Base-by-base conservation (phyloP, 2,888 invertebrate species). In the Zootermopsis nevadensis region DNA sequence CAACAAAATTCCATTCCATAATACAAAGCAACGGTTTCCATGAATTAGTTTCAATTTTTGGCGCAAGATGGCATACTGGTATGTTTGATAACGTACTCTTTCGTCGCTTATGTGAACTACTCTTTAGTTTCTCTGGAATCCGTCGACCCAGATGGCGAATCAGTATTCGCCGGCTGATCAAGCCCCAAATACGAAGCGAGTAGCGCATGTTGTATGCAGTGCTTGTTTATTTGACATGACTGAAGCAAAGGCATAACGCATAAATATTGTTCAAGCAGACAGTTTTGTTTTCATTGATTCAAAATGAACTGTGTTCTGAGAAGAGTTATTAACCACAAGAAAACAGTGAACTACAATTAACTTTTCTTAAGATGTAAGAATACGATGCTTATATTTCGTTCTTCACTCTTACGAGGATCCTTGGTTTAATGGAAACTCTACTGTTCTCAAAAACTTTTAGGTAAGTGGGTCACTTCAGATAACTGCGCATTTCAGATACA, bases 141-240 rank as follows among this genome's bases (percentile, higher is more conserved):
- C 8, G 35, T 33, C 74, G 74, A 38, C 74, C 38, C 74, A 74
- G 74, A 74, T 74, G 74, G 74, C 74, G 74, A 74, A 38, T 74
- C 74, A 74, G 74, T 74, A 74, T 19, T 74, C 38, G 38, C 74
- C 74, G 74, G 38, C 24, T 8, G n/a, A 74, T 42, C 38, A 38
- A 42, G 38, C 42, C 42, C 74, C 74, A 42, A 74, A 74, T 74
- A 74, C n/a, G 42, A 74, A 74, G 74, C n/a, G 69, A 69, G 22
- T 31, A 42, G 74, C 74, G 74, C 74, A 42, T 38, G 35, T 38
- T 74, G 60, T 4, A 24, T 10, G 60, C 0, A n/a, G 60, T 60
- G 60, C 12, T 60, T 27, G 6, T 1, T 27, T n/a, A n/a, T 27
- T 8, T 60, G n/a, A 27, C 27, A n/a, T n/a, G 8, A 27, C n/a